These are phyloP conservation scores for Liodrosophila aerea DNA, from an alignment of 2,888 invertebrate species.

Conservation along the genomic window DNA sequence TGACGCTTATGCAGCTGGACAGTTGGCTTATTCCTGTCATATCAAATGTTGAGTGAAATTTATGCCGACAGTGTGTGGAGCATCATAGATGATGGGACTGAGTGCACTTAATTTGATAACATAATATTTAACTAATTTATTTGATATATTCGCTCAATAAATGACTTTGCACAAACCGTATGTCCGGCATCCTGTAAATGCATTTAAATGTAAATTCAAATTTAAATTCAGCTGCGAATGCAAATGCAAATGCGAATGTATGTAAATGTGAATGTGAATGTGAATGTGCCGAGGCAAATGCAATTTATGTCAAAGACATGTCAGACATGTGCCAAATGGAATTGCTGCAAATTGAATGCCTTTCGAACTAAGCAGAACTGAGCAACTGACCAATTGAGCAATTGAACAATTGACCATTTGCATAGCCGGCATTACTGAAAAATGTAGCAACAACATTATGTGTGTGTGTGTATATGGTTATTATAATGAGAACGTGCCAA, in stretches of 20 bases:
- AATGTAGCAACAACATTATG: no score
- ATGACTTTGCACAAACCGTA: slow-evolving; percentile 36
- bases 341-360: slow-evolving; percentile 59
- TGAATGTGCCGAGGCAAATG: slow-evolving; percentile 21
- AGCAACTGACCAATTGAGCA: slow-evolving; percentile 2
- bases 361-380: slow-evolving; percentile 40
- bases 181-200: slow-evolving; percentile 3
- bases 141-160: slow-evolving; percentile 58
- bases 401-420: slow-evolving; percentile 26
- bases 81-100: slow-evolving; percentile 13
- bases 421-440: no score
- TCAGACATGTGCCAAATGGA: slow-evolving; percentile 51
- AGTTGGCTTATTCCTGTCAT: slow-evolving; percentile 56
- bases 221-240: slow-evolving; percentile 9
- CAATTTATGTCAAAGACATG: slow-evolving; percentile 59
- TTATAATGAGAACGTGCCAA: no score
- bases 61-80: slow-evolving; percentile 55
- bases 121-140: slow-evolving; percentile 73
- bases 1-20: slow-evolving; percentile 4
- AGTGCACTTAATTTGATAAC: slow-evolving; percentile 63
- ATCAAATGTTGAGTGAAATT: slow-evolving; percentile 59
- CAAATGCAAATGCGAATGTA: slow-evolving; percentile 18
- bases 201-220: slow-evolving; percentile 24
- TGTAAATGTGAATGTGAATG: slow-evolving; percentile 23
- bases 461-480: no score